Conservation (phyloP, 2,888 invertebrate species). For the Dynastes grantii region DNA sequence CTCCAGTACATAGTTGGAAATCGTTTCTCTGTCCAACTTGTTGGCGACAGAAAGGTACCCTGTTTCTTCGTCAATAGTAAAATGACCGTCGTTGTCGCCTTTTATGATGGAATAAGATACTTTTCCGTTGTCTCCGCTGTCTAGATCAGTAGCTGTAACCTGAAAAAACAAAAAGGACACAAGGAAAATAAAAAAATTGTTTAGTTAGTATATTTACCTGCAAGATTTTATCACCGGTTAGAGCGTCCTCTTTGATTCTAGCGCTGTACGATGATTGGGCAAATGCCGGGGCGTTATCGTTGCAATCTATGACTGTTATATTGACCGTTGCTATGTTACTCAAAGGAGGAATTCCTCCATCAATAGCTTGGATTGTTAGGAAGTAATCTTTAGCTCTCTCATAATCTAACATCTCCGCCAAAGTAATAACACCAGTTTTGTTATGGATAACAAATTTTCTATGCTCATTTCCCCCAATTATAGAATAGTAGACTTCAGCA, state of each 20-base stretch:
- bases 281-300: constrained; percentile 91
- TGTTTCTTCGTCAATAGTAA: constrained; percentile 82
- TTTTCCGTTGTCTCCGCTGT: constrained; percentile 86
- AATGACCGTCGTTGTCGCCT: constrained; percentile 84
- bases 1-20: constrained; percentile 84
- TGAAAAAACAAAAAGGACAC: constrained; percentile 61
- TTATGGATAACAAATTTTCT: constrained; percentile 86
- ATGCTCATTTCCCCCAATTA: constrained; percentile 91
- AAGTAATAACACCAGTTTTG: constrained; percentile 81
- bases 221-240: constrained; percentile 80
- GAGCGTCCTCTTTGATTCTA: constrained; percentile 85
- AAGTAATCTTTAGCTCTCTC: constrained; percentile 90
- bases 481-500: constrained; percentile 91
- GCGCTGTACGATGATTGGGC: constrained; percentile 83
- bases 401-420: constrained; percentile 88
- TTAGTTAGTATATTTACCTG: constrained; percentile 72
- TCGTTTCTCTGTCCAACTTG: constrained; percentile 87
- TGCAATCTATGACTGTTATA: constrained; percentile 87
- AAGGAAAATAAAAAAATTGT: background rate
- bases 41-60: constrained; percentile 85
- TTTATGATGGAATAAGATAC: constrained; percentile 85
- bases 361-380: constrained; percentile 91
- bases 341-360: constrained; percentile 91
- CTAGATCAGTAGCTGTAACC: constrained; percentile 87
- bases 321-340: constrained; percentile 91